A percentile compares a stretch with the other conserved stretches of the same genome.
phyloP scores from a whole-genome alignment of 2,888 invertebrate genomes.

The Macrophya alboannulata region DNA sequence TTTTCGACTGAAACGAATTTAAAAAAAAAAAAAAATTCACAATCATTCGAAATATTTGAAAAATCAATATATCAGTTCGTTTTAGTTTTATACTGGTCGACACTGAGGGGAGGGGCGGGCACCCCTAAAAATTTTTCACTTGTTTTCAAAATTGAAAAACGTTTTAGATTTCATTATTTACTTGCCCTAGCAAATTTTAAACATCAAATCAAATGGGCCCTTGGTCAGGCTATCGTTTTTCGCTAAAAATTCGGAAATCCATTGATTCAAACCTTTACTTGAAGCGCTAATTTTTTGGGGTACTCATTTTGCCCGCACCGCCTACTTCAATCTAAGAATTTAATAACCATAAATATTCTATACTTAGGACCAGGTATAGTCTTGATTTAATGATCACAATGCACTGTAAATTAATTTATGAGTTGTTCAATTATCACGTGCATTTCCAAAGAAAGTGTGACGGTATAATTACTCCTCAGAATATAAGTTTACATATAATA shows the following conservation, averaged over 20 bases:
- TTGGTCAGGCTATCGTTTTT: not conserved
- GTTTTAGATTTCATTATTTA: no score
- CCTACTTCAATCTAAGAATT: no score
- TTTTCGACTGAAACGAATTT: not conserved
- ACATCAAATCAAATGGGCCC: no score
- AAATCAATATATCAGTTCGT: not conserved
- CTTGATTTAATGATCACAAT: not conserved
- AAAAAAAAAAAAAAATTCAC: not conserved
- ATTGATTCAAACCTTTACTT: not conserved
- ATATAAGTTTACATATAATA: not conserved
- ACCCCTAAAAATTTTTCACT: no score
- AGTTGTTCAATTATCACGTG: slow-evolving; percentile 6
- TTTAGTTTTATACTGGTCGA: not conserved
- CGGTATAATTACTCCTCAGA: not conserved
- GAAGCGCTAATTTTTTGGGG: no score
- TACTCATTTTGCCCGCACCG: no score
- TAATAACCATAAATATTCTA: no score
- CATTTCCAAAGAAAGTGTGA: not conserved
- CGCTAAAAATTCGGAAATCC: not conserved
- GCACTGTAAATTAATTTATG: not conserved
- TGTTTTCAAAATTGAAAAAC: no score
- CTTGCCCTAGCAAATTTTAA: no score
- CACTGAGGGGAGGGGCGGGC: no score
- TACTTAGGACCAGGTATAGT: not conserved
- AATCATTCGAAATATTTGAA: not conserved